phyloP scores from a whole-genome alignment of 2,888 invertebrate genomes.

The Mythimna pallens region DNA sequence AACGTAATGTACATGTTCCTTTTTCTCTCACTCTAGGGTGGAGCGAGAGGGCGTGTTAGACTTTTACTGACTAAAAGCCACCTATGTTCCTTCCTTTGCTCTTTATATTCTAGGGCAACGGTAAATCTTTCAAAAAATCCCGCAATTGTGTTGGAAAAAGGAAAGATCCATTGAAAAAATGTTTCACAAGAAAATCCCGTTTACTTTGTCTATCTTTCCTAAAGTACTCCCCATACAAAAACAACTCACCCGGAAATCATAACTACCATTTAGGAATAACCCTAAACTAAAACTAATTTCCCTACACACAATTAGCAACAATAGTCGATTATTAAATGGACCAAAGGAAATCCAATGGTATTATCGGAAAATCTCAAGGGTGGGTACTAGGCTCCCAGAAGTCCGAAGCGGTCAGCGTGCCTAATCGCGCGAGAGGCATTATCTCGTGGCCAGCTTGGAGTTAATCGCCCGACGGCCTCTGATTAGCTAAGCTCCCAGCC shows the following conservation, averaged over 20 bases:
- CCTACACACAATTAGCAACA: conserved; percentile 64
- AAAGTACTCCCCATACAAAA: conserved; percentile 32
- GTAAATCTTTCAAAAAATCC: no score
- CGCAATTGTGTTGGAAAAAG: no score
- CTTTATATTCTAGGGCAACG: no score
- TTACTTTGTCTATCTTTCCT: not conserved
- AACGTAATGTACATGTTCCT: no score
- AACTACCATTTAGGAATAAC: conserved; percentile 36
- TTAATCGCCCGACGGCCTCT: conserved; percentile 87
- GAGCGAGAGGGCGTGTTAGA: no score
- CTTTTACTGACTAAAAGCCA: no score
- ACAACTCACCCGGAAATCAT: conserved; percentile 50
- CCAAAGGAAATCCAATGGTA: conserved; percentile 73
- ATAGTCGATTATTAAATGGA: conserved; percentile 73
- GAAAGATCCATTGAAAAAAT: not conserved
- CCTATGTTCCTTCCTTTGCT: no score
- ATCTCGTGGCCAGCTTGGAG: conserved; percentile 83
- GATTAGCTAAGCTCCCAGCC: conserved; percentile 88
- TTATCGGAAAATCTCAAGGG: conserved; percentile 78
- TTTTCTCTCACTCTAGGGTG: no score
- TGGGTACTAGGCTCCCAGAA: conserved; percentile 79
- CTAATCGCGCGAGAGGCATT: conserved; percentile 89
- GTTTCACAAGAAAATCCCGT: not conserved
- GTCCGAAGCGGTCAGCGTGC: conserved; percentile 84
- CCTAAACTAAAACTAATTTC: conserved; percentile 62